Evolutionary conservation across 1,140 invertebrate genomes (phyloP), one percentile per base, ranked within the genome.

Genomic region (Aradophagus sp.): DNA sequence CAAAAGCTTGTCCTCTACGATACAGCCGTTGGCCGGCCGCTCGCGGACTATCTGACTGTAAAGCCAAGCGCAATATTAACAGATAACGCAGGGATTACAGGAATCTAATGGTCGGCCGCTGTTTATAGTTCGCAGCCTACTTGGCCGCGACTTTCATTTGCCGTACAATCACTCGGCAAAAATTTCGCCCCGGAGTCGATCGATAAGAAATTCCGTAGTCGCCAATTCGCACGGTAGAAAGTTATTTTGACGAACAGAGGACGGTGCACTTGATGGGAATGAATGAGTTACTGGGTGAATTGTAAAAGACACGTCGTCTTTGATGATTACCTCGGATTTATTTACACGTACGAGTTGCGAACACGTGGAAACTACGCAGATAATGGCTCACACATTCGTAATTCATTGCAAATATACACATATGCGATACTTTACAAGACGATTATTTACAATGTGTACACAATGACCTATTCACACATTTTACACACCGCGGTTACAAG

Each of bases 381-480:
- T 62, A 71, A 67, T 50, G 23, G 27, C n/a, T 58, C 34, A 38
- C 23, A 39, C 48, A 74, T 66, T 16, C 50, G 73, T 77, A 72
- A 74, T 62, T 70, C 45, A 69, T 75, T 75, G 72, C 76, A 75
- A 83, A 83, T 83, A 80, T 84, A 83, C 77, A 83, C 66, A 63
- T 72, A 75, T 55, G 55, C 67, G 65, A 75, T 78, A 81, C 74
- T 83, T 81, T 84, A 85, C 81, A 83, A 74, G 75, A 74, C 36
- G n/a, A 75, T 77, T 85, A 85, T 84, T 84, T 85, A 85, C 83
- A 85, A 75, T 80, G 80, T 82, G 78, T 81, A 84, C 80, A 82
- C 52, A 68, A 76, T 77, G 70, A 76, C 68, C 74, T 80, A 80
- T 78, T 81, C 80, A 84, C 80, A 83, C 74, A 83, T 82, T 82